Conservation (phyloP, 2,797 vertebrate species). For the Ptychadena robeensis region DNA sequence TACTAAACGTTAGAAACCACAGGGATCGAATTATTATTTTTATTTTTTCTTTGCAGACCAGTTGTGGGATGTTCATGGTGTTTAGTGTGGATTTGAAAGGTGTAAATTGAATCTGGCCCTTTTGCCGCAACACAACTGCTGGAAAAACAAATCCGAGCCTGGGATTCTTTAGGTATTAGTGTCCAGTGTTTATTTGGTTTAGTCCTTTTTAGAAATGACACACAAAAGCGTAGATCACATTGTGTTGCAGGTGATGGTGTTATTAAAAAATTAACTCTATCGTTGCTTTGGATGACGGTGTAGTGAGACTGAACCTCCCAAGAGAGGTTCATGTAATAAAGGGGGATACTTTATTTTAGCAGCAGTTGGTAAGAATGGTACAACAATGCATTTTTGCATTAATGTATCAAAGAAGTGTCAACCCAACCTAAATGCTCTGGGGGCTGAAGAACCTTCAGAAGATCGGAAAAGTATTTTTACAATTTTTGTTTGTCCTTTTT, state of each 20-base stretch:
- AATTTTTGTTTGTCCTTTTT: too few relatives aligned
- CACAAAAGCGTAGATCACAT: conserved; percentile 15
- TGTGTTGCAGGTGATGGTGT: neutral
- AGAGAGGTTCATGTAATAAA: too few relatives aligned
- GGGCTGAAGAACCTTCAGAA: too few relatives aligned
- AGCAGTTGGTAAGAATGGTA: too few relatives aligned
- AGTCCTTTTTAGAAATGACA: neutral
- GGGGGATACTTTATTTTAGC: too few relatives aligned
- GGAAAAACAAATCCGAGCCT: neutral
- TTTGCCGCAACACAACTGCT: conserved; percentile 5
- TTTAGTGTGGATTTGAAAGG: conserved; percentile 28
- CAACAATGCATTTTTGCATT: too few relatives aligned
- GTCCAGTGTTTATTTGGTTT: conserved; percentile 22
- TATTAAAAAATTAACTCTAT: neutral
- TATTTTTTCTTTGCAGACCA: conserved; percentile 26
- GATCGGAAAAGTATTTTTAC: too few relatives aligned
- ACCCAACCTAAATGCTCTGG: too few relatives aligned
- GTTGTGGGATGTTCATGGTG: conserved; percentile 31
- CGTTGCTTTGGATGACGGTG: neutral
- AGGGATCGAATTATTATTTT: conserved; percentile 48
- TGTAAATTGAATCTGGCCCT: conserved; percentile 33
- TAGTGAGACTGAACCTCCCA: too few relatives aligned
- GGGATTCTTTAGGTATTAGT: conserved; percentile 38
- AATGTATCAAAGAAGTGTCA: too few relatives aligned
- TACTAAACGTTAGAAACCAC: conserved; percentile 47